These are phyloP conservation scores for Lerista edwardsae DNA, from an alignment of 2,797 vertebrate species.

Conservation along the genomic window DNA sequence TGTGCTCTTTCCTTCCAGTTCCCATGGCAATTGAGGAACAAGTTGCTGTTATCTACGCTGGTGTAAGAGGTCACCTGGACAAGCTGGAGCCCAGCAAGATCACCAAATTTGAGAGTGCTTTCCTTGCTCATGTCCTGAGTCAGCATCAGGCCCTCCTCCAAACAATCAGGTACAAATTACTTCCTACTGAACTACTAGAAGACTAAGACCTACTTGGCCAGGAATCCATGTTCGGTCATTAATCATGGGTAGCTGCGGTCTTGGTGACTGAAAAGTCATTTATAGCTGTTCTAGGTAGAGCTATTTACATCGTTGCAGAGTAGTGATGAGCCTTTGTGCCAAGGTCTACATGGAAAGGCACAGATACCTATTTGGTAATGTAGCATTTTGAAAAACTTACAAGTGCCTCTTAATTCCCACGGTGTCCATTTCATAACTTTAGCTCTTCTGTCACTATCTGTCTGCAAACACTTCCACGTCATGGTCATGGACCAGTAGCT, in stretches of 20 bases:
- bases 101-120: constrained; percentile 94
- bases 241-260: too few species aligned
- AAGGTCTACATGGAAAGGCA: too few species aligned
- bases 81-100: constrained; percentile 98
- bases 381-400: neutral
- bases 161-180: constrained; percentile 82
- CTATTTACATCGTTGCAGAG: neutral
- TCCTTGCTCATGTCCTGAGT: constrained; percentile 91
- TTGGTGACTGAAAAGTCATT: neutral
- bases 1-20: constrained; percentile 60
- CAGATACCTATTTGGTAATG: neutral
- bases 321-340: neutral
- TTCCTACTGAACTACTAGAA: neutral
- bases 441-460: too few species aligned
- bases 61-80: constrained; percentile 95
- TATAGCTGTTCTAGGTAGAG: too few species aligned
- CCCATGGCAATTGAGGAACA: constrained; percentile 99
- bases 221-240: too few species aligned
- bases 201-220: neutral
- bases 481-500: neutral
- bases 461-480: too few species aligned
- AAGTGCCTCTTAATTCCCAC: neutral
- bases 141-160: constrained; percentile 90
- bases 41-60: constrained; percentile 96
- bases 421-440: too few species aligned